Percentiles rank a stretch among this genome's conserved stretches.
phyloP scores from a whole-genome alignment of 2,888 invertebrate species.

The Chesias legatella region DNA sequence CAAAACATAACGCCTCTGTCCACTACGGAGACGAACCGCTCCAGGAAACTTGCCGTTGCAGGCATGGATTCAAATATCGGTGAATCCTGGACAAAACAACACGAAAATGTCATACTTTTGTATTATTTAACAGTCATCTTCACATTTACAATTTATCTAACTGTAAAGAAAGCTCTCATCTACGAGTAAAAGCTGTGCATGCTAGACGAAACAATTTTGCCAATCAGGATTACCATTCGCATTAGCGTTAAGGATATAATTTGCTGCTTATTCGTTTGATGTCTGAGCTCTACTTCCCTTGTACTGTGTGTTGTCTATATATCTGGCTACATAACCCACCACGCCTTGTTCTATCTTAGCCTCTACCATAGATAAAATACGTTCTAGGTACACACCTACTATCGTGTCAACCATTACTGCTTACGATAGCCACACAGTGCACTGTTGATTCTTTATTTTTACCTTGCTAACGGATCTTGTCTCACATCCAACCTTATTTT shows the following conservation, averaged over 20 bases:
- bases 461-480: conserved; percentile 75
- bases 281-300: conserved; percentile 7
- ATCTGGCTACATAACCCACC: conserved; percentile 3
- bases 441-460: conserved; percentile 56
- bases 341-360: conserved; percentile 11
- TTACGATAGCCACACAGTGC: conserved; percentile 64
- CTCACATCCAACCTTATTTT: conserved; percentile 77
- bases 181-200: conserved; percentile 20
- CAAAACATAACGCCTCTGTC: conserved; percentile 81
- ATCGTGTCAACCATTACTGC: conserved; percentile 38
- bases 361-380: conserved; percentile 15
- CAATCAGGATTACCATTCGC: conserved; percentile 6
- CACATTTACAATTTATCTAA: conserved; percentile 6
- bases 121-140: neutral
- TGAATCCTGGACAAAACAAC: conserved; percentile 55
- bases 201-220: conserved; percentile 8
- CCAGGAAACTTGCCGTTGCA: conserved; percentile 45
- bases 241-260: conserved; percentile 2
- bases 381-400: conserved; percentile 33
- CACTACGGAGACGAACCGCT: conserved; percentile 60
- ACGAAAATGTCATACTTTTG: neutral
- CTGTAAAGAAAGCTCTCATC: conserved; percentile 12
- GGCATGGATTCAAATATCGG: conserved; percentile 69
- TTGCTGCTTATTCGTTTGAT: conserved; percentile 3
- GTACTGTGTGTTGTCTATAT: conserved; percentile 6